phyloP scores from a whole-genome alignment of 2,888 invertebrate species.

The Phania funesta region DNA sequence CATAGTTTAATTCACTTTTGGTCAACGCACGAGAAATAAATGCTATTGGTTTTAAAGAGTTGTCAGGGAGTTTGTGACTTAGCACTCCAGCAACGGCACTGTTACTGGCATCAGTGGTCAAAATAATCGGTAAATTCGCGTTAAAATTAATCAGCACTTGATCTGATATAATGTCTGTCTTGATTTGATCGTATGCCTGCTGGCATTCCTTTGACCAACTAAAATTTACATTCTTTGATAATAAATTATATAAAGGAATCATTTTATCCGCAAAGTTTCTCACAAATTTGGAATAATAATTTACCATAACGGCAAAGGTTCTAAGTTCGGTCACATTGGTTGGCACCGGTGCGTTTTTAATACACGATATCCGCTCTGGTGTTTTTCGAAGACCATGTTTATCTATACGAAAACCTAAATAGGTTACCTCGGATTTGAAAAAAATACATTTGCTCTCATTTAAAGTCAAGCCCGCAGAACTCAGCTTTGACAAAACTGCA shows the following conservation, averaged over 20 bases:
- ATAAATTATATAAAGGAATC: constrained; percentile 39
- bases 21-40: constrained; percentile 63
- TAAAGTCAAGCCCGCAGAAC: constrained; percentile 25
- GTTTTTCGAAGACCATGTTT: constrained; percentile 22
- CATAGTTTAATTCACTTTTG: constrained; percentile 63
- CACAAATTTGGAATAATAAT: constrained; percentile 43
- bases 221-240: constrained; percentile 63
- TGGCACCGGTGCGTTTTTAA: background rate
- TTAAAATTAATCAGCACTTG: background rate
- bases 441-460: constrained; percentile 55
- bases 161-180: constrained; percentile 31
- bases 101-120: constrained; percentile 69
- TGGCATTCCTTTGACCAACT: constrained; percentile 71
- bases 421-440: constrained; percentile 40
- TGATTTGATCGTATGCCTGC: constrained; percentile 71
- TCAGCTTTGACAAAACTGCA: constrained; percentile 30
- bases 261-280: constrained; percentile 55
- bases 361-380: background rate
- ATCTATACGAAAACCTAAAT: constrained; percentile 25
- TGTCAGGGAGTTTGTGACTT: constrained; percentile 49
- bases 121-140: constrained; percentile 59
- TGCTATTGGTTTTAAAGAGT: constrained; percentile 53
- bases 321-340: too few species aligned
- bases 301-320: constrained; percentile 18
- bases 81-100: constrained; percentile 60